Percentiles rank a stretch among this genome's conserved stretches.
Conservation (phyloP, 2,888 invertebrate species). For the Aspidapion aeneum region DNA sequence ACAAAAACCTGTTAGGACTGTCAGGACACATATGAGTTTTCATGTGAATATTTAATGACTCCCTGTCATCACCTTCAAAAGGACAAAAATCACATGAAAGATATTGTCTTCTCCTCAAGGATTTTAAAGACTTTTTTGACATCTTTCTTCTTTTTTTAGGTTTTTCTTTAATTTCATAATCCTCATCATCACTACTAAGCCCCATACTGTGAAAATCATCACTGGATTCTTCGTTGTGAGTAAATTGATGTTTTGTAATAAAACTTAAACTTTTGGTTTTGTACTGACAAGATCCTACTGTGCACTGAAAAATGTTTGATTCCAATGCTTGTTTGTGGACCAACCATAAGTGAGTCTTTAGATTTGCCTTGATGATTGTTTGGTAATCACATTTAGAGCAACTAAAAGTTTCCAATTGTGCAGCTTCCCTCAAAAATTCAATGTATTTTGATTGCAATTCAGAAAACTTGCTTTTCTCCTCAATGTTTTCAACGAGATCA, state of each 20-base stretch:
- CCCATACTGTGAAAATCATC: neutral
- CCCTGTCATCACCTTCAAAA: neutral
- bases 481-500: neutral
- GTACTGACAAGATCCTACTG: neutral
- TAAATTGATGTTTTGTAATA: neutral
- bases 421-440: neutral
- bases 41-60: neutral
- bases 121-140: neutral
- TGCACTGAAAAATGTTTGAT: neutral
- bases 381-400: neutral
- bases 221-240: neutral
- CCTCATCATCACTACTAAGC: neutral
- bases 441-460: neutral
- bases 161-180: neutral
- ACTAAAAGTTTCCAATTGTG: neutral
- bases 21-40: neutral
- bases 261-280: neutral
- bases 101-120: neutral
- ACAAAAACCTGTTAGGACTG: neutral
- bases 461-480: neutral
- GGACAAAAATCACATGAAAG: neutral
- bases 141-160: neutral
- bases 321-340: neutral
- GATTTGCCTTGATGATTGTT: neutral
- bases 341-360: neutral